Evolutionary conservation across 2,797 vertebrate species (phyloP).

Genomic region (Crypturellus tataupa): DNA sequence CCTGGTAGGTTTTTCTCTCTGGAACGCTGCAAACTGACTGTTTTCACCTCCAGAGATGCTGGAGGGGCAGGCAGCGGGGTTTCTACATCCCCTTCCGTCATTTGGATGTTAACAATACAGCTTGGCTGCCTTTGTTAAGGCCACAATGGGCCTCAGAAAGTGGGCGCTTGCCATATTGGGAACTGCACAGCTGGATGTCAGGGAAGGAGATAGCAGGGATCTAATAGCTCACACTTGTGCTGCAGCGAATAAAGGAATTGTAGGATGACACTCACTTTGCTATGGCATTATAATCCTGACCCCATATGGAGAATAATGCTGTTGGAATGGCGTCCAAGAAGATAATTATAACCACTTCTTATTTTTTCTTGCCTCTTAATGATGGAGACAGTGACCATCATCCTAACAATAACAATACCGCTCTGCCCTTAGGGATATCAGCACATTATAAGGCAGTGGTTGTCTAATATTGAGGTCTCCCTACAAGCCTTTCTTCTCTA

Average conservation of each 20-base stretch:
- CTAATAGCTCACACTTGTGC: neutral
- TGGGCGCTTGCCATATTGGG: neutral
- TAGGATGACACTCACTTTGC: constrained; percentile 30
- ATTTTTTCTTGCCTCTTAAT: constrained; percentile 63
- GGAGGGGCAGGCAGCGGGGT: neutral
- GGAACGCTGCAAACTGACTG: neutral
- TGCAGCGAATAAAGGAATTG: neutral
- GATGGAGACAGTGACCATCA: constrained; percentile 10
- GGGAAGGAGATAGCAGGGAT: constrained; percentile 25
- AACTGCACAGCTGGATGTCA: neutral
- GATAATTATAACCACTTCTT: constrained; percentile 46
- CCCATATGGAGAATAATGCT: constrained; percentile 11
- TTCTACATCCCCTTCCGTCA: neutral
- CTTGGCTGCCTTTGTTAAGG: constrained; percentile 36
- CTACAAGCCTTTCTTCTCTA: neutral
- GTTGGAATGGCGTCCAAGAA: constrained; percentile 25
- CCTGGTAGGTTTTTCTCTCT: neutral
- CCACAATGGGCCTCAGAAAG: constrained; percentile 17
- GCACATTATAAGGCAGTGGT: neutral
- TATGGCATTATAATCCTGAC: neutral
- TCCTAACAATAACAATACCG: neutral
- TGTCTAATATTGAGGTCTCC: neutral
- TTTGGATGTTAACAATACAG: constrained; percentile 12
- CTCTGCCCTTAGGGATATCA: constrained; percentile 50
- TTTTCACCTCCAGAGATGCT: constrained; percentile 21